Evolutionary conservation across 2,113 vertebrate genomes (phyloP), one percentile per base, ranked within the genome.

Genomic region (Polypterus bichir): DNA sequence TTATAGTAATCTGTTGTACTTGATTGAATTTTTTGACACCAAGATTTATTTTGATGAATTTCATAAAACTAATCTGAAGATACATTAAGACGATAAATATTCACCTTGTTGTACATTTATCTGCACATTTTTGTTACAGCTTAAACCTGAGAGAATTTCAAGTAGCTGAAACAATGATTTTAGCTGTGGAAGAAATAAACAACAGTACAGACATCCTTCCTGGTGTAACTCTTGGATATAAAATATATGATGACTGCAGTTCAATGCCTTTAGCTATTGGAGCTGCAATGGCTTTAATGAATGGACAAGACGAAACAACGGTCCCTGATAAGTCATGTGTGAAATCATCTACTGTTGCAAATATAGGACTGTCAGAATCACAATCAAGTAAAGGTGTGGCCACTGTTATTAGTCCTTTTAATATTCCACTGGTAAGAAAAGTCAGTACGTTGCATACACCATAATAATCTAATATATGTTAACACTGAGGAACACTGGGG

Each of bases 171-270:
- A 44, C 60, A 4, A 64, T 64, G 63, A 64, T 64, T 10, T 64
- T 64, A 9, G 63, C 63, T 6, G 59, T 64, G 52, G 57, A 64
- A 46, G 63, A 64, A 49, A 64, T 64, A 54, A 64, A 64, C n/a
- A 64, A 64, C 62, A 49, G 51, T 54, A n/a, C 46, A 47, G 59
- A 7, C 1, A 9, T 64, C 4, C 63, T 64, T 53, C 56, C 63
- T 47, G 59, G 53, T 48, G 11, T 64, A 9, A 57, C 63, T 6
- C 49, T 64, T 4, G 63, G 63, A 44, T 64, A 64, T 8, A 54
- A 49, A 11, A 59, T 64, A 46, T 57, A 59, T n/a, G 63, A 64
- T 59, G 49, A 48, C 6, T 64, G 63, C 44, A 27, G 52, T 11
- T 62, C 49, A 4, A 48, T 58, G 2, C 59, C 57, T 5, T 49